Base-by-base conservation (phyloP, 2,113 vertebrate species). In the Sceloporus undulatus region DNA sequence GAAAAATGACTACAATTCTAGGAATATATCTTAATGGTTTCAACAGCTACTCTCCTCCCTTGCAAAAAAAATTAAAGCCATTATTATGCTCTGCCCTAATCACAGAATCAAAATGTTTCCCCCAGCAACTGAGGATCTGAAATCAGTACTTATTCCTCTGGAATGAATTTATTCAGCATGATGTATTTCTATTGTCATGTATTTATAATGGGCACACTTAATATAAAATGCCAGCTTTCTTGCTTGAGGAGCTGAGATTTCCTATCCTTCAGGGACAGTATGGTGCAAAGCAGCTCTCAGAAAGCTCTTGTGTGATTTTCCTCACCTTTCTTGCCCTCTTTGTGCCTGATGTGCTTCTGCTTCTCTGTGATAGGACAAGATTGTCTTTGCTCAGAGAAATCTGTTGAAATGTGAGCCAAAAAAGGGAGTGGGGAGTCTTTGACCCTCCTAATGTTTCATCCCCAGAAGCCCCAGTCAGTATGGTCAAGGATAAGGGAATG, bases 1-100 rank as follows among this genome's bases (percentile, higher is more conserved):
- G 90, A 95, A 91, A 93, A 95, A 94, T 70, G 10, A 85, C 34
- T 65, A 38, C 10, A 90, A 82, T 90, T 94, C 82, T 86, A 65
- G 56, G 90, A 90, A 91, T 91, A 29, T 8, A 89, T 89, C 89
- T 90, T 84, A 86, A 38, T 18, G 8, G 5, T 86, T 95, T 93
- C 19, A 81, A 9, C 62, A 89, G 34, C 89, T 88, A 91, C 2
- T 0, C 42, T 65, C 87, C 62, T 85, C 1, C 1, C 89, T 86
- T 10, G 85, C 78, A 38, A 27, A 92, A 48, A 70, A 93, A 88
- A 82, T 88, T 87, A 75, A 82, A 86, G 38, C 9, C 25, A 34
- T 85, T 91, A 40, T 84, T 91, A 88, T 83, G 59, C 87, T 29
- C 16, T 82, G 5, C 16, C 40, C 89, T 93, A 92, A 89, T 73